Evolutionary conservation across 1,140 invertebrate species (phyloP).

Genomic region (Cherax quadricarinatus): DNA sequence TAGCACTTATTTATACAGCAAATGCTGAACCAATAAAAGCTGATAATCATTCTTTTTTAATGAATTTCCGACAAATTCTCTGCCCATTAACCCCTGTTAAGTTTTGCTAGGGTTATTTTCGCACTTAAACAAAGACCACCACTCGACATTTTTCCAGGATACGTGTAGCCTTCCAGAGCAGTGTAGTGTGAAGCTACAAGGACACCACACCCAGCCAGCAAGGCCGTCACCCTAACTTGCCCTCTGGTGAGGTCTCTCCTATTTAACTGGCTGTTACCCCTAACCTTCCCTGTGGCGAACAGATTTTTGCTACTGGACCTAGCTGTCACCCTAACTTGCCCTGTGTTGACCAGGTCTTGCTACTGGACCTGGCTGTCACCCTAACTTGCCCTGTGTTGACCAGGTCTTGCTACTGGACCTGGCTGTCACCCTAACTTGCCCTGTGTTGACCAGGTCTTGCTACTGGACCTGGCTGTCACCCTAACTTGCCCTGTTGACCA

Average conservation of each 20-base stretch:
- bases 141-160: neutral
- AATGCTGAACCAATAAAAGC: neutral
- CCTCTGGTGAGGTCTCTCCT: too few species aligned
- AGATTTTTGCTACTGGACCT: neutral
- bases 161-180: neutral
- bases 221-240: neutral
- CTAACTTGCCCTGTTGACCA: too few species aligned
- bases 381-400: too few species aligned
- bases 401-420: too few species aligned
- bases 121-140: neutral
- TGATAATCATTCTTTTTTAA: neutral
- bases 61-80: too few species aligned
- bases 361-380: too few species aligned
- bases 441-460: too few species aligned
- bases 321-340: too few species aligned
- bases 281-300: neutral
- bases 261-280: neutral
- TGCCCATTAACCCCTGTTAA: neutral
- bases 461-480: too few species aligned
- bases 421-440: too few species aligned
- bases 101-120: neutral
- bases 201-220: neutral
- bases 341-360: too few species aligned
- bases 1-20: too few species aligned
- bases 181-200: neutral